A percentile compares a stretch with the other conserved stretches of the same genome.
These are phyloP conservation scores for Hypothenemus hampei DNA, from an alignment of 1,140 invertebrate species.

Conservation along the genomic window DNA sequence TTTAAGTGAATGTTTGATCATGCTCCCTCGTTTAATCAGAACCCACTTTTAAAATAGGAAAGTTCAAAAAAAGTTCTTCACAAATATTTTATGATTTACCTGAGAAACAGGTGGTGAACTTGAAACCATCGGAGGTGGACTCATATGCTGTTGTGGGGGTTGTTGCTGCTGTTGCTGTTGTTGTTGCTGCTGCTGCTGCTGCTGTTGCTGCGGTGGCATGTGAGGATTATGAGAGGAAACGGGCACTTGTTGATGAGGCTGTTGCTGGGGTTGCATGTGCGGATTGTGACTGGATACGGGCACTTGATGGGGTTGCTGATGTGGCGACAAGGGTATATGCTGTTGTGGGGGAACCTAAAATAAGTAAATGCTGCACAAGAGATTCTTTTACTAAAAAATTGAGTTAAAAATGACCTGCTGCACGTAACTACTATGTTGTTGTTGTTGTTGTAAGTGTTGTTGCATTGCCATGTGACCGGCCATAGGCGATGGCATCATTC, in stretches of 20 bases:
- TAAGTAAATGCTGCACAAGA: too few relatives aligned
- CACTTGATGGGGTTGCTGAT: slow-evolving; percentile 33
- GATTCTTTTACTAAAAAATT: neutral
- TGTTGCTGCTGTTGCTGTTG: slow-evolving; percentile 39
- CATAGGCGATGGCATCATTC: slow-evolving; percentile 48
- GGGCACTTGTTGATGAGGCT: slow-evolving; percentile 34
- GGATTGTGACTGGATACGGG: slow-evolving; percentile 38
- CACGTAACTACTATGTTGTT: slow-evolving; percentile 44
- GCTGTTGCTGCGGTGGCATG: slow-evolving; percentile 36
- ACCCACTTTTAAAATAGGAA: neutral
- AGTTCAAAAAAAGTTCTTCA: neutral
- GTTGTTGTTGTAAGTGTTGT: slow-evolving; percentile 46
- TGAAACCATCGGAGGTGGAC: slow-evolving; percentile 46
- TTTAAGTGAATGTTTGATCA: too few relatives aligned
- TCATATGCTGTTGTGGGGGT: slow-evolving; percentile 47
- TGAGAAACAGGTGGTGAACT: slow-evolving; percentile 45
- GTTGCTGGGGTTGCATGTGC: slow-evolving; percentile 40
- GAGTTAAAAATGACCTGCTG: slow-evolving; percentile 43
- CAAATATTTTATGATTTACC: too few relatives aligned
- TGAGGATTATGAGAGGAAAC: slow-evolving; percentile 40
- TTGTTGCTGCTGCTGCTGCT: slow-evolving; percentile 41
- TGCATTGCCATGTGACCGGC: slow-evolving; percentile 45
- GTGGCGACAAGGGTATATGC: slow-evolving; percentile 35
- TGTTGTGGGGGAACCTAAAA: slow-evolving; percentile 39
- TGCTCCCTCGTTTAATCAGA: too few relatives aligned